phyloP scores from a whole-genome alignment of 2,888 invertebrate species.

The Perdita meconis region DNA sequence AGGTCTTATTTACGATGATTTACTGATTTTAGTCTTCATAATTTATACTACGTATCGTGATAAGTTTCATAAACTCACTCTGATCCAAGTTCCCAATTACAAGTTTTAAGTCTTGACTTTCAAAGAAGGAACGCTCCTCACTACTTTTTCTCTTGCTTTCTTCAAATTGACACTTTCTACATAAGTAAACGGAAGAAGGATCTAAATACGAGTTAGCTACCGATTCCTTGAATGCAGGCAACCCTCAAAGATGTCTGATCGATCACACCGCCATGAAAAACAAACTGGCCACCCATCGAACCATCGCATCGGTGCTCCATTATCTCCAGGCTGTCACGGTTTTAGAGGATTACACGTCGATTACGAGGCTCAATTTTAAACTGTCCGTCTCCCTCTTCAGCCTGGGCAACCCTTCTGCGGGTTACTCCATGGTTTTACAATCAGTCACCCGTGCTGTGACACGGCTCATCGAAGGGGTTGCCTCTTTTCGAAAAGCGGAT shows the following conservation, averaged over 20 bases:
- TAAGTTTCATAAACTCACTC: no score
- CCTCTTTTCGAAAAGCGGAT: conserved; percentile 82
- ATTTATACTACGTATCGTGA: no score
- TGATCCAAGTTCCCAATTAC: no score
- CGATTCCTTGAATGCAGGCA: conserved; percentile 4
- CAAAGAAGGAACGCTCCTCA: no score
- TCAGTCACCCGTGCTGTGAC: conserved; percentile 84
- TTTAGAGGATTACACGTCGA: conserved; percentile 84
- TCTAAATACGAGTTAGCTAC: background rate
- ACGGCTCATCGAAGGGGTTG: conserved; percentile 83
- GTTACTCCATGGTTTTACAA: conserved; percentile 84
- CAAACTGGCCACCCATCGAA: conserved; percentile 67
- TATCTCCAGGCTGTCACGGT: conserved; percentile 78
- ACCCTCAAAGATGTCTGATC: conserved; percentile 1
- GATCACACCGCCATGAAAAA: conserved; percentile 61
- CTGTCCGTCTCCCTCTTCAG: conserved; percentile 64
- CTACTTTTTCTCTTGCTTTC: background rate
- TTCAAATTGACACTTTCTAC: background rate
- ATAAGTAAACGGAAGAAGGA: background rate
- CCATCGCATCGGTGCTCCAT: conserved; percentile 61
- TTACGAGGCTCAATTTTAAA: conserved; percentile 84
- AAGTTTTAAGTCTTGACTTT: no score
- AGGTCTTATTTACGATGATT: no score
- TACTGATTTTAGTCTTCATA: no score
- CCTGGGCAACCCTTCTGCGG: conserved; percentile 78